Evolutionary conservation across 2,797 vertebrate species (phyloP).

Genomic region (Lithobates sylvaticus): DNA sequence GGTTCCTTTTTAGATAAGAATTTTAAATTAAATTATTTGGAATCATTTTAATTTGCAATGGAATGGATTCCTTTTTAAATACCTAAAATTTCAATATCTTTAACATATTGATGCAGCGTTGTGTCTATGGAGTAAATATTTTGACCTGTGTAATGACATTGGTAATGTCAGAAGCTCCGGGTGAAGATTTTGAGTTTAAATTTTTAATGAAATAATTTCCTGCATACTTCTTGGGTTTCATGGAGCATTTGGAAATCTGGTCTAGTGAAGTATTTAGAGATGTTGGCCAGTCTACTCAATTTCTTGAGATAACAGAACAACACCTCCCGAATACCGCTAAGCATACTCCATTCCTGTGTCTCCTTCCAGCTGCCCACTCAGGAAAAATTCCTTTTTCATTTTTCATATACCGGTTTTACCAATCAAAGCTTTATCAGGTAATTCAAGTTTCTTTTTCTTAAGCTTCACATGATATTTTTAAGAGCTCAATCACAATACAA

Average conservation of each 20-base stretch:
- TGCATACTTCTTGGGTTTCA: slow-evolving; percentile 55
- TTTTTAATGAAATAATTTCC: slow-evolving; percentile 62
- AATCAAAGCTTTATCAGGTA: too few relatives aligned
- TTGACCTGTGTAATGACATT: slow-evolving; percentile 50
- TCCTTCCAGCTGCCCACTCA: neutral
- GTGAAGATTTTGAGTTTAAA: slow-evolving; percentile 58
- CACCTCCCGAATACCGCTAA: neutral
- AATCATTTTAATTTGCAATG: too few relatives aligned
- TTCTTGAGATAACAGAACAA: slow-evolving; percentile 9
- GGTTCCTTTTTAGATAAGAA: too few relatives aligned
- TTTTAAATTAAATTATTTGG: too few relatives aligned
- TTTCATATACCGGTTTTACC: neutral
- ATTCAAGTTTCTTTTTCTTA: too few relatives aligned
- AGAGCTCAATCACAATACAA: too few relatives aligned
- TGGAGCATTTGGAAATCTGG: slow-evolving; percentile 55
- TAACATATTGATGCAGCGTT: neutral
- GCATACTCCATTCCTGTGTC: neutral
- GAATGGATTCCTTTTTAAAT: too few relatives aligned
- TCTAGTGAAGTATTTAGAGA: slow-evolving; percentile 46
- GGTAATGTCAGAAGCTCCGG: slow-evolving; percentile 46
- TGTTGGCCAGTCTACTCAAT: slow-evolving; percentile 22
- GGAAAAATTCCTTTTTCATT: neutral
- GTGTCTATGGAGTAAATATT: slow-evolving; percentile 14
- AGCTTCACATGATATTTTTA: too few relatives aligned
- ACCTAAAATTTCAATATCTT: too few relatives aligned